Conservation (phyloP, 2,888 invertebrate genomes). For the Lampropteryx suffumata region DNA sequence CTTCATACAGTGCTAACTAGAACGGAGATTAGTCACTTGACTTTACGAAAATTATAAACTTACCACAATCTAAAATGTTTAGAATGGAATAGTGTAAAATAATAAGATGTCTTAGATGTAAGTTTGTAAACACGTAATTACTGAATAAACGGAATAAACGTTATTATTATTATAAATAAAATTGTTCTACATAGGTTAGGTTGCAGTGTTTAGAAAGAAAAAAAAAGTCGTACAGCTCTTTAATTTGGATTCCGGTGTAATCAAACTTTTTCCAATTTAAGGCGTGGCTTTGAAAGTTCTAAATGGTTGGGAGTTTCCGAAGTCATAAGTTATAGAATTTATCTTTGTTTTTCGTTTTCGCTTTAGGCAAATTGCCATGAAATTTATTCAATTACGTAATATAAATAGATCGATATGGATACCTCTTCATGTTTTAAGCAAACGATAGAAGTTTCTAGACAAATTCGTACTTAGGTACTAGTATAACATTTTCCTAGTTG, state of each 20-base stretch:
- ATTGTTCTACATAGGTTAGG: too few relatives aligned
- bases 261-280: conserved; percentile 37
- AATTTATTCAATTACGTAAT: conserved; percentile 27
- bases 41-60: too few relatives aligned
- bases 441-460: background rate
- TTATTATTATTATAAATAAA: too few relatives aligned
- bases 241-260: conserved; percentile 29
- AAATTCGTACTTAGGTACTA: too few relatives aligned
- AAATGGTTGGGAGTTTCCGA: conserved; percentile 28
- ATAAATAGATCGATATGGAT: conserved; percentile 13
- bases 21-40: too few relatives aligned
- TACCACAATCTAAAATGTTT: too few relatives aligned
- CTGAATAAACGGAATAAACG: too few relatives aligned
- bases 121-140: too few relatives aligned
- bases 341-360: conserved; percentile 33
- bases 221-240: conserved; percentile 9
- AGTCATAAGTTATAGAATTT: conserved; percentile 32
- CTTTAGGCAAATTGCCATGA: conserved; percentile 23
- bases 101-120: too few relatives aligned
- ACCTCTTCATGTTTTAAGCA: background rate
- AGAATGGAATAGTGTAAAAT: too few relatives aligned
- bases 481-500: too few relatives aligned
- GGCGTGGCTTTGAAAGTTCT: conserved; percentile 28
- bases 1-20: too few relatives aligned
- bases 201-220: background rate